Evolutionary conservation across 2,113 vertebrate genomes (phyloP), one percentile per base, ranked within the genome.

Genomic region (Pteropus alecto): DNA sequence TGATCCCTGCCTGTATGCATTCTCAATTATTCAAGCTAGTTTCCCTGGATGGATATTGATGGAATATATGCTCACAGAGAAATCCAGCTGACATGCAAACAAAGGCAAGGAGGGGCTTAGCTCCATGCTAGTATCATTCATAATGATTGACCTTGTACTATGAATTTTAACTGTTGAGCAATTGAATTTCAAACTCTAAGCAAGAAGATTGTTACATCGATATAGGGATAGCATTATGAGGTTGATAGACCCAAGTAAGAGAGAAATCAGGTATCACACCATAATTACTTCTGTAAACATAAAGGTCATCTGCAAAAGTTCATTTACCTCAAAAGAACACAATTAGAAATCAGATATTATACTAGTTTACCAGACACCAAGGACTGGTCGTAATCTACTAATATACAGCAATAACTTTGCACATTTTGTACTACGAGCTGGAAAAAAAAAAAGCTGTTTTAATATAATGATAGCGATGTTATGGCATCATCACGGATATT

Each of bases 111-210:
- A 98, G 95, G 46, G 74, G 95, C 96, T 98, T 90, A 97, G 92
- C 97, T 98, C 95, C 92, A 89, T 98, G 94, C 90, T 89, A 97
- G 56, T 60, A 61, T 95, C 96, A 97, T 98, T 94, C 97, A 97
- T 98, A 98, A 98, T 97, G 96, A 94, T 94, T 98, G 98, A 98
- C 98, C 98, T 99, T 98, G 98, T 98, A 90, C 90, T 96, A 84
- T 95, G 98, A 98, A 98, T 98, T 98, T 98, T 96, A 98, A 97
- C 97, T 97, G 92, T 98, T 97, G 97, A 97, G 43, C 76, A 97
- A 97, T 93, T 98, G 97, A 93, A 98, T 96, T 97, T 97, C 93
- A 97, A 89, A 96, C 43, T 74, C 33, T 41, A 97, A 95, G 71
- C 35, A 94, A 73, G 87, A 97, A 96, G 95, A 97, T 88, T 88